These are phyloP conservation scores for Danio tinwini DNA, from an alignment of 2,797 vertebrate species.

Conservation along the genomic window DNA sequence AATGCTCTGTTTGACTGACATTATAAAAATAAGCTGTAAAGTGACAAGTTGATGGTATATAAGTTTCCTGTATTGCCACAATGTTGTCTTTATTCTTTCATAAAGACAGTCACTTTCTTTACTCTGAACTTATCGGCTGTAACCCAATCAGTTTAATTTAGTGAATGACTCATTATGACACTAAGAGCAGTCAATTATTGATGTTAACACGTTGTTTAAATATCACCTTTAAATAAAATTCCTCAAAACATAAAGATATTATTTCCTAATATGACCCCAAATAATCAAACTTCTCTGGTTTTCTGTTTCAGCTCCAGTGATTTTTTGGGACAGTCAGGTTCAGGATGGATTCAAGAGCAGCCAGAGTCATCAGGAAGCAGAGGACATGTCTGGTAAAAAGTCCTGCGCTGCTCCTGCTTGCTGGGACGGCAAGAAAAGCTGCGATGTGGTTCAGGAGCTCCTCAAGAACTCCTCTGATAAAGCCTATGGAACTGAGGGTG, in stretches of 20 bases:
- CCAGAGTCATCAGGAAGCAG: conserved; percentile 46
- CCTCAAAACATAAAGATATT: too few species aligned
- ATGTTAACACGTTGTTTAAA: too few species aligned
- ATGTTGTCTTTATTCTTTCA: too few species aligned
- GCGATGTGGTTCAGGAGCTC: conserved; percentile 82
- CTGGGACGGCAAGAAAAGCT: conserved; percentile 69
- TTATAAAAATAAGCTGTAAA: not conserved
- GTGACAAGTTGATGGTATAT: not conserved
- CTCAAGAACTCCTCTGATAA: conserved; percentile 85
- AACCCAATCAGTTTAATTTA: too few species aligned
- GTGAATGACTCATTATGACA: too few species aligned
- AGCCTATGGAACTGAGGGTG: conserved; percentile 89
- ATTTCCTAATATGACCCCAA: not conserved
- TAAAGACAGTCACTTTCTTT: too few species aligned
- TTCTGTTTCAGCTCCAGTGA: conserved; percentile 49
- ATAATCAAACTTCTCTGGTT: not conserved
- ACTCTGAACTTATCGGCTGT: too few species aligned
- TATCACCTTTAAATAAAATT: not conserved
- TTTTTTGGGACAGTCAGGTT: conserved; percentile 73
- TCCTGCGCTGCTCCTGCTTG: conserved; percentile 26
- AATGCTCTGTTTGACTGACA: not conserved
- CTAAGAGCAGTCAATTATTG: too few species aligned
- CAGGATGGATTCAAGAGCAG: conserved; percentile 69
- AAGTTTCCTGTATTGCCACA: not conserved
- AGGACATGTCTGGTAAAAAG: not conserved